phyloP scores from a whole-genome alignment of 2,113 vertebrate species.

The Aegypius monachus region DNA sequence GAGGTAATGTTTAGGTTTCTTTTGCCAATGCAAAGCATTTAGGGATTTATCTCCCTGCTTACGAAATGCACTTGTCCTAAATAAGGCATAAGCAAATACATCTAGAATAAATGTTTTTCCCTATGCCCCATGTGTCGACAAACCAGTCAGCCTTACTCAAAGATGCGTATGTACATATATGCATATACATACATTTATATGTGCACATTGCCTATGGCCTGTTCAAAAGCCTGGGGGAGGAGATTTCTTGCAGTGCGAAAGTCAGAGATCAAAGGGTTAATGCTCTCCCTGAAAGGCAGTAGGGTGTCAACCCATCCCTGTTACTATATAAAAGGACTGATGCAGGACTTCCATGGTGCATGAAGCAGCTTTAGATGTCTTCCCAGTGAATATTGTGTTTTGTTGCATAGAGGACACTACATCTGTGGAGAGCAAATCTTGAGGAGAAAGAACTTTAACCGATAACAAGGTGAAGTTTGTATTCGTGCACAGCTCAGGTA shows the following conservation, averaged over 20 bases:
- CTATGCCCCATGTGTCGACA: neutral
- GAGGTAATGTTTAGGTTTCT: neutral
- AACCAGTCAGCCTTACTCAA: neutral
- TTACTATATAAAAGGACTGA: neutral
- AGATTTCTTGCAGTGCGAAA: neutral
- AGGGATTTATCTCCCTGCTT: neutral
- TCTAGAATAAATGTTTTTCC: neutral
- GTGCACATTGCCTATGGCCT: neutral
- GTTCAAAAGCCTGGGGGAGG: neutral
- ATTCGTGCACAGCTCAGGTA: neutral
- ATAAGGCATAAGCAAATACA: neutral
- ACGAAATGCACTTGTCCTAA: neutral
- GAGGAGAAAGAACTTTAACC: neutral
- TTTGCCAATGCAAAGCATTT: neutral
- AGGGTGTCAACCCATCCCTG: neutral
- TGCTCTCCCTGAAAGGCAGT: neutral
- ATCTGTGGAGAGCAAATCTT: neutral
- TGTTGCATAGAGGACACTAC: neutral
- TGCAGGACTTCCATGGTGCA: neutral
- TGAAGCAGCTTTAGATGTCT: neutral
- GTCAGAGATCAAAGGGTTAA: neutral
- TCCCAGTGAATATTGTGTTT: neutral
- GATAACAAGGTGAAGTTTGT: neutral
- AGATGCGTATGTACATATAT: rapidly evolving
- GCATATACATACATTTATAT: rapidly evolving